Base-by-base conservation (phyloP, 2,113 vertebrate species). In the Eudyptes chrysolophus region DNA sequence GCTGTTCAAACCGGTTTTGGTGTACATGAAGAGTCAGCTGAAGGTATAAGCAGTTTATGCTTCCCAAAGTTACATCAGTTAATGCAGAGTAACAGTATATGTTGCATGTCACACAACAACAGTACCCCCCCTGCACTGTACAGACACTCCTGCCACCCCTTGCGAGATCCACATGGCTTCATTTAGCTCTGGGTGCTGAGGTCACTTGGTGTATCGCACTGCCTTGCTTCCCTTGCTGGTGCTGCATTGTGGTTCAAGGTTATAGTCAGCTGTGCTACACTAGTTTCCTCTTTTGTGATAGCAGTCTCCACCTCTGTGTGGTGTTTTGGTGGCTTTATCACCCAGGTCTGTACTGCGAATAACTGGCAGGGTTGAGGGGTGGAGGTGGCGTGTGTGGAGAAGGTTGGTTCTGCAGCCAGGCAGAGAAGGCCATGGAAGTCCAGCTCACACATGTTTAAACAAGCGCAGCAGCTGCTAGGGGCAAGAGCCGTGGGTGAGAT, bases 41-140 rank as follows among this genome's bases (percentile, higher is more conserved):
- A 9, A 84, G 16, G 15, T 7, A 4, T 20, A 24, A 29, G 42
- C 24, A 58, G 8, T n/a, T 51, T 48, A 11, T 36, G 6, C 13
- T 81, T 95, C 27, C 22, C 46, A 89, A 87, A 66, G 13, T 44
- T 34, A 4, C 0, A 2, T 58, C 13, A 6, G 3, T 16, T 36
- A 48, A 12, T 25, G 19, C 34, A 77, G 18, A 44, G 16, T 36
- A 70, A 10, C 10, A 62, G 10, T 3, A 7, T 29, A 49, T 52
- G 25, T 10, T 84, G 20, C 8, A 5, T 24, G n/a, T 46, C 42
- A 74, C 34, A 65, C 1, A 4, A 18, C 40, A 32, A 21, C 21
- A 62, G 30, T 7, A 61, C 4, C 4, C 2, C 0, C 8, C 3
- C 8, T 29, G 18, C 7, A 20, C 32, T 17, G 6, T 9, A 34